These are phyloP conservation scores for Tenebrosternarchus preto DNA, from an alignment of 2,113 vertebrate species.

Conservation along the genomic window DNA sequence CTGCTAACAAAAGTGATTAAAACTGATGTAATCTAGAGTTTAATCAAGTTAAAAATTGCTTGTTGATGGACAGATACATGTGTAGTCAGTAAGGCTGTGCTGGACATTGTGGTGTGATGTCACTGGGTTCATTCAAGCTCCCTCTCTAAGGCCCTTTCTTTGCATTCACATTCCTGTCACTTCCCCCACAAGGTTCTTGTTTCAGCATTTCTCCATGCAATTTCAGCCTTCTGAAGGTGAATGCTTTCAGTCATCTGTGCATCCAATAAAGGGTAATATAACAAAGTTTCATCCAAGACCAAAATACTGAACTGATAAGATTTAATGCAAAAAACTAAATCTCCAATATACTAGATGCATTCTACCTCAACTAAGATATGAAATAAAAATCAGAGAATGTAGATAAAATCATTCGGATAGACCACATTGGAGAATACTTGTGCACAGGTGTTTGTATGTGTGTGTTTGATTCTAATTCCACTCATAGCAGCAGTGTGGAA, in stretches of 20 bases:
- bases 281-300: slow-evolving; percentile 4
- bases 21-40: not conserved
- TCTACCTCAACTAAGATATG: no score
- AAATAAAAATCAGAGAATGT: not conserved
- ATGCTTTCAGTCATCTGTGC: slow-evolving; percentile 32
- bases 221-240: slow-evolving; percentile 14
- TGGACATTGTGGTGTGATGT: slow-evolving; percentile 23
- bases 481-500: not conserved
- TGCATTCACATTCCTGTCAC: slow-evolving; percentile 13
- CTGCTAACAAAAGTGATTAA: not conserved
- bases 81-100: slow-evolving; percentile 25
- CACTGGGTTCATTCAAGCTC: slow-evolving; percentile 41
- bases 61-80: slow-evolving; percentile 58
- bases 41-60: slow-evolving; percentile 38
- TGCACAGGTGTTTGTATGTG: not conserved
- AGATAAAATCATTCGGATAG: not conserved
- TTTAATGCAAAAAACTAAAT: no score
- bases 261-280: slow-evolving; percentile 18
- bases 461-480: not conserved
- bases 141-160: slow-evolving; percentile 46
- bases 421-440: not conserved
- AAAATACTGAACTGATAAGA: no score
- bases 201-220: slow-evolving; percentile 1
- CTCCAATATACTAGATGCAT: not conserved
- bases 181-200: slow-evolving; percentile 28